phyloP scores from a whole-genome alignment of 2,888 invertebrate genomes.

The Lobophora halterata region DNA sequence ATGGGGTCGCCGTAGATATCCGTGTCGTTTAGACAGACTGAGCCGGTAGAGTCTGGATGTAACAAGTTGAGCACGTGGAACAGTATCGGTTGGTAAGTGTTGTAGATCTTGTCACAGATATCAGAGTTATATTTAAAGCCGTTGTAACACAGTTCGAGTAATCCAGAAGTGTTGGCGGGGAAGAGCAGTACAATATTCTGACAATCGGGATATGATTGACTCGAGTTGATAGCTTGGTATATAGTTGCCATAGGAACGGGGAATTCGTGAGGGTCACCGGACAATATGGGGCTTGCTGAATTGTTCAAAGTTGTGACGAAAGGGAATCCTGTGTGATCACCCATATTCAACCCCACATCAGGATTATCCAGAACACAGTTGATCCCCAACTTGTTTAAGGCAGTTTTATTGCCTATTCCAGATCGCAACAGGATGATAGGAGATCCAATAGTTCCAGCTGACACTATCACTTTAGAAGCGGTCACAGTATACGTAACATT shows the following conservation, averaged over 20 bases:
- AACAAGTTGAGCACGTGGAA: conserved; percentile 18
- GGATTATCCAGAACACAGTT: conserved; percentile 20
- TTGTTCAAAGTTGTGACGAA: conserved; percentile 1
- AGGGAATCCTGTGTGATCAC: conserved; percentile 22
- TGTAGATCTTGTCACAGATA: conserved; percentile 35
- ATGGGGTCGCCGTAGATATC: conserved; percentile 22
- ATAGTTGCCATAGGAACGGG: conserved; percentile 31
- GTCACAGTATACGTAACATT: conserved; percentile 26
- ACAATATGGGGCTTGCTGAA: not conserved
- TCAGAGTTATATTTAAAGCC: conserved; percentile 33
- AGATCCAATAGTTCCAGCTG: conserved; percentile 43
- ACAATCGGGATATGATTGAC: conserved; percentile 35
- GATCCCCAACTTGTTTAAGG: conserved; percentile 36
- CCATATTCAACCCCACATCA: conserved; percentile 25
- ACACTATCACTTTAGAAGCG: conserved; percentile 39
- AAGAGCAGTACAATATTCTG: conserved; percentile 34
- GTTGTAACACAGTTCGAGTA: conserved; percentile 35
- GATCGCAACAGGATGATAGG: conserved; percentile 47
- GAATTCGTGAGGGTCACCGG: conserved; percentile 14
- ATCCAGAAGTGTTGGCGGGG: conserved; percentile 24
- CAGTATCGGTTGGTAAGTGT: conserved; percentile 15
- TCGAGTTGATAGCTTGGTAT: conserved; percentile 21
- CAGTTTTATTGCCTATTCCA: conserved; percentile 43
- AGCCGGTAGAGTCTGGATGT: conserved; percentile 34
- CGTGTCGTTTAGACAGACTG: conserved; percentile 22